Evolutionary conservation across 1,140 invertebrate species (phyloP), one percentile per base, ranked within the genome.

Genomic region (Zaprionus kolodkinae): DNA sequence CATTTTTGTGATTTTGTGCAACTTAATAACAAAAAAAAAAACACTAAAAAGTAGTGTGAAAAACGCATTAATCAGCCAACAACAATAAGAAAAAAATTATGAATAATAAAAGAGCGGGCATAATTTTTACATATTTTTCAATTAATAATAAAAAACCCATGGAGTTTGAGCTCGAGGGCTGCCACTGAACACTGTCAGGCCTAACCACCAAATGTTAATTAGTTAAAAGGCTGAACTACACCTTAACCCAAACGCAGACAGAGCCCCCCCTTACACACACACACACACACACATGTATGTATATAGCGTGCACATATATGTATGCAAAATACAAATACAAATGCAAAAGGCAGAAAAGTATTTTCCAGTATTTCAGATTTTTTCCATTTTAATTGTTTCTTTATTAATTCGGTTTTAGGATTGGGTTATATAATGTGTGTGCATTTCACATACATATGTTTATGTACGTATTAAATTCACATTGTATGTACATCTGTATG

Each of bases 121-220:
- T 60, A 56, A 35, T 70, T 30, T 77, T 80, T 87, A 84, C 68
- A 84, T 72, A 91, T 80, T 88, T 91, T 91, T 88, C 81, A 88
- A 91, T 91, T 91, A 91, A 91, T 78, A 79, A 82, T 73, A 79
- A 65, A 48, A 72, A 72, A 36, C 36, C 0, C 40, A n/a, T 38
- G 40, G 69, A 65, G 68, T 66, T 52, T 45, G 77, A 57, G 81
- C 40, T 64, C 36, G 77, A 50, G 62, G 48, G 35, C 63, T 38
- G 55, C 33, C 36, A 54, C 64, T 65, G 67, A 70, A 83, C 79
- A 55, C 79, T 50, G 40, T n/a, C 40, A 45, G n/a, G 67, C 80
- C 73, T 84, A 91, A 91, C 88, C 88, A 75, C 83, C 81, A 91
- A 91, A 91, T 91, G 88, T 91, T 91, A 91, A 91, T 91, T 91